Conservation (phyloP, 2,113 vertebrate species). For the Chunga burmeisteri region DNA sequence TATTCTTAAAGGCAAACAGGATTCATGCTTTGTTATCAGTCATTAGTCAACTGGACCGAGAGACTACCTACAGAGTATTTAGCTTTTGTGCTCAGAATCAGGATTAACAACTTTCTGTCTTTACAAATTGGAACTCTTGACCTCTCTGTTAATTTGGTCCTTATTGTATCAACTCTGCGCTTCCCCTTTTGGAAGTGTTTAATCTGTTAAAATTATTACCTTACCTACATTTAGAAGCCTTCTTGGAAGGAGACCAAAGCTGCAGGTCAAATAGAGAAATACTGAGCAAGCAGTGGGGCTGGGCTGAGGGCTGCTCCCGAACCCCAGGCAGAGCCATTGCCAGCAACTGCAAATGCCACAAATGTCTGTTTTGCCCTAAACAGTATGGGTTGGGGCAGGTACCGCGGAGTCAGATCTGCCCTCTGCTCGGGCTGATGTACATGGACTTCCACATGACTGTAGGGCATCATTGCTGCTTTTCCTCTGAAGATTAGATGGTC, state of each 20-base stretch:
- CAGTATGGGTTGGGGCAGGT: background rate
- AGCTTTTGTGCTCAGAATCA: background rate
- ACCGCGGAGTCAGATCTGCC: background rate
- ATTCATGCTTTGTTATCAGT: background rate
- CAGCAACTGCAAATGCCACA: background rate
- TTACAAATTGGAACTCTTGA: background rate
- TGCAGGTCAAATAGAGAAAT: background rate
- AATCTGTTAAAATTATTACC: constrained; percentile 26
- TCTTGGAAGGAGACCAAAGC: constrained; percentile 31
- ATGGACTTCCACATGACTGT: background rate
- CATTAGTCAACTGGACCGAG: background rate
- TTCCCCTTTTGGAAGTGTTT: constrained; percentile 32
- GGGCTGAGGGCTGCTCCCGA: background rate
- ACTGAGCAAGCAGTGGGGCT: background rate
- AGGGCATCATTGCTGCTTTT: background rate
- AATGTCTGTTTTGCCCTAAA: background rate
- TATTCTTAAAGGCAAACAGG: background rate
- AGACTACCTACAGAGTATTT: background rate
- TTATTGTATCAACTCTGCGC: background rate
- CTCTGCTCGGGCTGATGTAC: background rate
- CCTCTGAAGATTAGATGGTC: background rate
- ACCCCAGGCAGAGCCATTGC: background rate
- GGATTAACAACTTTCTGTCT: background rate
- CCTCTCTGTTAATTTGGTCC: constrained; percentile 1
- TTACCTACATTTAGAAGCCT: background rate